Evolutionary conservation across 2,888 invertebrate species (phyloP), one percentile per base, ranked within the genome.

Genomic region (Mimachlamys varia): DNA sequence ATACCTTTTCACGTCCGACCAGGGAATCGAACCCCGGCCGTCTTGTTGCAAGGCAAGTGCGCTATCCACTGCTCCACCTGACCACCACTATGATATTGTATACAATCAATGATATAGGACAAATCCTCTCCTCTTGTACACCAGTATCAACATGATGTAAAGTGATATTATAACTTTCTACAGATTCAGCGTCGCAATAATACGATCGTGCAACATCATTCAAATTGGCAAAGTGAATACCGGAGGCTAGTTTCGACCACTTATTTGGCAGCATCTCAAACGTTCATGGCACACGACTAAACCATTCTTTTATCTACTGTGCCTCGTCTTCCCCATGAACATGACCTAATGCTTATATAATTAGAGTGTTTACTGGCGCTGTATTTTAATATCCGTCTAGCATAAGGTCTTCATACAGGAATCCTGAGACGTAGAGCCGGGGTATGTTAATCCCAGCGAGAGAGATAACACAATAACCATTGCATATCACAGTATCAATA

Each of bases 331-430:
- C n/a, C 62, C 62, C 4, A 62, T 62, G 62, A 62, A 62, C 62
- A 62, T 62, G 62, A 62, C 62, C 62, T 22, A 17, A 62, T n/a
- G n/a, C 62, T 62, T 62, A 62, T n/a, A n/a, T 62, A 62, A 62
- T 62, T 62, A 62, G n/a, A 7, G 7, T 62, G 62, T 62, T 62
- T 62, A 62, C n/a, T 62, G 62, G 7, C 22, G 62, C 17, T 53
- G 19, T 17, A 53, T 53, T 62, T 62, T 62, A 62, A 22, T 62
- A 22, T 62, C 62, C n/a, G 62, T 62, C 62, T 62, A 53, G 53
- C 53, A 53, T 15, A 17, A 44, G 44, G 44, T 44, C 44, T 13
- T 53, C 1, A 19, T 53, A n/a, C 62, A 7, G 62, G 62, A 62
- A 17, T 22, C 22, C n/a, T 62, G n/a, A 62, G 62, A n/a, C 62